Base-by-base conservation (phyloP, 1,140 invertebrate genomes). In the Ceratina australensis region DNA sequence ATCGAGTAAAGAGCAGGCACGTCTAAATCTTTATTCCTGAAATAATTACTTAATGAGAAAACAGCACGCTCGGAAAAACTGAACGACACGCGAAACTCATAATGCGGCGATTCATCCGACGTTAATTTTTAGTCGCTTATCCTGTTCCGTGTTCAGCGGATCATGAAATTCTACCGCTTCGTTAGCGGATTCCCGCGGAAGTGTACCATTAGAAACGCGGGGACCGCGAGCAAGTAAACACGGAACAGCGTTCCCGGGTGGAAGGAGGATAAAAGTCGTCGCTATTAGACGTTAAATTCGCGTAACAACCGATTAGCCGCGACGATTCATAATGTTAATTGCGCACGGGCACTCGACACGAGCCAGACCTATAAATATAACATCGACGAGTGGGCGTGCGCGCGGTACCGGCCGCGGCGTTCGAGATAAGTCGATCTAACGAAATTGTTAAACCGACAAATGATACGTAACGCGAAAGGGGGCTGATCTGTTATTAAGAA, bases 401-500 rank as follows among this genome's bases (percentile, higher is more conserved):
- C 60, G 33, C 42, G 49, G 49, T 50, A 47, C 50, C 28, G 20
- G 56, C 50, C 69, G n/a, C 60, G 50, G 57, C 57, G 49, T 33
- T n/a, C 22, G 54, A 57, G 47, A 71, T 18, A 71, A 59, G 26
- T 22, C 22, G 72, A 42, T 28, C 18, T 47, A 47, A 74, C 57
- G 61, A 33, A 24, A 63, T 72, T 28, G 49, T 72, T 72, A 61
- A 63, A 60, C 61, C 69, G 50, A 63, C 24, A 22, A 52, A 72
- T 52, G 28, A 20, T 16, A 47, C 10, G 16, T 50, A 24, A 42
- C 28, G 68, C 24, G 18, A 56, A 18, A n/a, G 24, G 50, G 57
- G 24, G n/a, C 24, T 26, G 22, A 33, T 49, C 42, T 61, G 22
- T 50, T 50, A 72, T 72, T 72, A 72, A 63, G 57, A 63, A 72